A percentile compares a stretch with the other conserved stretches of the same genome.
phyloP scores from a whole-genome alignment of 2,888 invertebrate genomes.

The Temnothorax unifasciatus region DNA sequence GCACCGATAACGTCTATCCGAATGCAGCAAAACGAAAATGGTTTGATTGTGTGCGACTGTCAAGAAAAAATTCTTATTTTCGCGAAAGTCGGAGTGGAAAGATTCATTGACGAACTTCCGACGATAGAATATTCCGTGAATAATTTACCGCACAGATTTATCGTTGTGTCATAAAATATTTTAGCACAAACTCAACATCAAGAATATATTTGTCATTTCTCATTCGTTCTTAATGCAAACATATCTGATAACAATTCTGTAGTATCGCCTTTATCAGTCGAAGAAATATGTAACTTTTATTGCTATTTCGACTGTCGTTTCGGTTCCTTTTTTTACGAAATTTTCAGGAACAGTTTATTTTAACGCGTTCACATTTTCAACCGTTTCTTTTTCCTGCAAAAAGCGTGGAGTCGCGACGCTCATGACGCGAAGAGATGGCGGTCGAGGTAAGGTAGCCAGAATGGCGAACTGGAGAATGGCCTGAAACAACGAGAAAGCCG shows the following conservation, averaged over 20 bases:
- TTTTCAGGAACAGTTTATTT: neutral
- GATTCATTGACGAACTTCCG: neutral
- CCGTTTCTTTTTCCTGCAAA: neutral
- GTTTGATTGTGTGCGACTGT: neutral
- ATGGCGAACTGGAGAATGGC: slow-evolving; percentile 58
- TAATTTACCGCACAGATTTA: neutral
- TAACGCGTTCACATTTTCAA: neutral
- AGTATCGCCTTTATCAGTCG: neutral
- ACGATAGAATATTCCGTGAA: neutral
- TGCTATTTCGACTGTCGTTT: neutral
- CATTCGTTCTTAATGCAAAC: neutral
- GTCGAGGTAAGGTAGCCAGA: slow-evolving; percentile 31
- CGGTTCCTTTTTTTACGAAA: neutral
- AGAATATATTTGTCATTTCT: neutral
- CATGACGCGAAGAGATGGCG: slow-evolving; percentile 31
- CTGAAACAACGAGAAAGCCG: slow-evolving; percentile 55
- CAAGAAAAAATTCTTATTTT: neutral
- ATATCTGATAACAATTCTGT: neutral
- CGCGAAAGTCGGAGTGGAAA: neutral
- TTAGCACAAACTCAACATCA: neutral
- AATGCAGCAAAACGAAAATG: neutral
- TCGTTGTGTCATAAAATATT: neutral
- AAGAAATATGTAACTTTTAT: neutral
- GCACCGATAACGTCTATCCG: neutral
- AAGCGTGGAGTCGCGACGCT: neutral